Percentiles rank a stretch among this genome's conserved stretches.
Evolutionary conservation across 2,797 vertebrate genomes (phyloP).

Genomic region (Delichon dasypus): DNA sequence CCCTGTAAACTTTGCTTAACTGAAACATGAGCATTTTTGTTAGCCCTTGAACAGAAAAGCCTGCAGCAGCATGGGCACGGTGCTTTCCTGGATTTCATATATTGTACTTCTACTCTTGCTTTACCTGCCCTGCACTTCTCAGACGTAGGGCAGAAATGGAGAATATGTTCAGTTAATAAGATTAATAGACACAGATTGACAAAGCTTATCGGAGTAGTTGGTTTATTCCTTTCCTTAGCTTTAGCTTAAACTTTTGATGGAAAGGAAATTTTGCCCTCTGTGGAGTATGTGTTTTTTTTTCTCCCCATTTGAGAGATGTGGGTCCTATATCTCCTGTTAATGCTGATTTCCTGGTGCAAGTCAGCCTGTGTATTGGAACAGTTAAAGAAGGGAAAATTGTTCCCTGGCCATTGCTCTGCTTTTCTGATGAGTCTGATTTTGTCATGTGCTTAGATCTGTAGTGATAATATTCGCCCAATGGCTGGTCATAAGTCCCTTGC

Average conservation of each 20-base stretch:
- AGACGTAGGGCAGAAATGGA: background rate
- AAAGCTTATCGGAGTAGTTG: background rate
- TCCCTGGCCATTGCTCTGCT: background rate
- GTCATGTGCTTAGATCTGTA: background rate
- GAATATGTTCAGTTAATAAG: background rate
- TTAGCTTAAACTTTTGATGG: background rate
- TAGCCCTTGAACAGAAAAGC: background rate
- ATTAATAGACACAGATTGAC: no score
- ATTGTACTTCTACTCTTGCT: background rate
- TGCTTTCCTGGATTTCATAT: background rate
- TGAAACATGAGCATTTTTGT: background rate
- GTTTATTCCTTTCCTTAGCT: background rate
- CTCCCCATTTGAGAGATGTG: background rate
- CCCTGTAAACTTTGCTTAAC: background rate
- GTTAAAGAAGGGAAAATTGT: background rate
- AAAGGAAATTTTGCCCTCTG: background rate
- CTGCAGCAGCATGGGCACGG: rapidly evolving
- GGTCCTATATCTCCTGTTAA: background rate
- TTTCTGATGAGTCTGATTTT: background rate
- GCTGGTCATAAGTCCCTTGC: background rate
- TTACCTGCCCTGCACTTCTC: background rate
- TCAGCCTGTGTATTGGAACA: rapidly evolving
- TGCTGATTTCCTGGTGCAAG: background rate
- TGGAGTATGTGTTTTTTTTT: background rate
- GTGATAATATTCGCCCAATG: background rate